phyloP scores from a whole-genome alignment of 1,140 invertebrate genomes.

The Atta colombica region DNA sequence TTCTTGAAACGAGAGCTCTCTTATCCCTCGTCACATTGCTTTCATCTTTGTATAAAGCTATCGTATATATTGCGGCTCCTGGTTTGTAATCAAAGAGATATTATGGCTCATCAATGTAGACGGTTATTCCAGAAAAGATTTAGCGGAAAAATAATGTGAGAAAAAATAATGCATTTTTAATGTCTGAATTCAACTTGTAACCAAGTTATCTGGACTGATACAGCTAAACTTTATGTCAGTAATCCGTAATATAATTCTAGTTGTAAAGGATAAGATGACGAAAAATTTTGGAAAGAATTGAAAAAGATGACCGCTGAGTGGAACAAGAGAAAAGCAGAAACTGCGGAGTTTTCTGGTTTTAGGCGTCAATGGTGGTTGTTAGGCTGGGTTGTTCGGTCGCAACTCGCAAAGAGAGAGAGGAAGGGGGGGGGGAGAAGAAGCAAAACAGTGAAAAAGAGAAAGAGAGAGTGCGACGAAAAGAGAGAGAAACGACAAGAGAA shows the following conservation, averaged over 20 bases:
- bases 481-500: constrained; percentile 62
- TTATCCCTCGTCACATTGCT: background rate
- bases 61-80: constrained; percentile 2
- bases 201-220: background rate
- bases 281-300: background rate
- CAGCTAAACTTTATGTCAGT: background rate
- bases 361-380: constrained; percentile 75
- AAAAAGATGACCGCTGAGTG: background rate
- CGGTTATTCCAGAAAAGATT: background rate
- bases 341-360: constrained; percentile 76
- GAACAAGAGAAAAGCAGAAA: constrained; percentile 36
- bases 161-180: background rate
- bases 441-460: constrained; percentile 59
- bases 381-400: constrained; percentile 75
- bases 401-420: constrained; percentile 39
- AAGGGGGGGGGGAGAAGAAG: background rate
- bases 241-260: constrained; percentile 13
- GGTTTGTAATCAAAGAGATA: constrained; percentile 11
- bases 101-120: background rate
- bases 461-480: constrained; percentile 51
- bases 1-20: constrained; percentile 9
- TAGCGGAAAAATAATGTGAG: background rate
- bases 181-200: background rate
- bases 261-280: background rate
- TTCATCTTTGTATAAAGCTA: constrained; percentile 31